A percentile compares a stretch with the other conserved stretches of the same genome.
Evolutionary conservation across 2,113 vertebrate genomes (phyloP).

Genomic region (Oplegnathus fasciatus): DNA sequence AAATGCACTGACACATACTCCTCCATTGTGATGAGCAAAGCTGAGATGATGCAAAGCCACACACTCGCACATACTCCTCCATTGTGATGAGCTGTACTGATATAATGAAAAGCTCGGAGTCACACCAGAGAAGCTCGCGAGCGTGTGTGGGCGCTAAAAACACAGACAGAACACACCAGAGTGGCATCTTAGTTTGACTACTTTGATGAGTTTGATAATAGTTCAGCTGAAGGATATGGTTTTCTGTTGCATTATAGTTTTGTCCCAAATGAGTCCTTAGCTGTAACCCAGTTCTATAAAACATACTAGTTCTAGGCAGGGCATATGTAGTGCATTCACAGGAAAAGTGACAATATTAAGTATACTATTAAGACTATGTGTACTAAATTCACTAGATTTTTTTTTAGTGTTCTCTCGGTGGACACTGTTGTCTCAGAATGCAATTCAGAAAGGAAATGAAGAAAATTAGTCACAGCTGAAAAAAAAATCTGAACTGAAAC

Average conservation of each 20-base stretch:
- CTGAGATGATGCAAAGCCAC: slow-evolving; percentile 42
- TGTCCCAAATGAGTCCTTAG: background rate
- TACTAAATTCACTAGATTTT: background rate
- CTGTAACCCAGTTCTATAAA: background rate
- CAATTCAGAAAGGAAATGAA: background rate
- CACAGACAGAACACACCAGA: background rate
- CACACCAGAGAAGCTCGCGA: background rate
- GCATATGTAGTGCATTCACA: background rate
- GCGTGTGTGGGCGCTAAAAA: slow-evolving; percentile 1
- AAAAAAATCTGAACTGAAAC: background rate
- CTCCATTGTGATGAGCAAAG: slow-evolving; percentile 51
- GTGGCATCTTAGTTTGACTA: background rate
- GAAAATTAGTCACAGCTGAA: background rate
- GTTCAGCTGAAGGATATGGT: slow-evolving; percentile 6
- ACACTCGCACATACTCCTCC: slow-evolving; percentile 52
- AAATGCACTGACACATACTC: slow-evolving; percentile 44
- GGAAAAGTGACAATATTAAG: background rate
- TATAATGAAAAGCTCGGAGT: slow-evolving; percentile 33
- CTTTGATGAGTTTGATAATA: background rate
- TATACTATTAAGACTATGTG: background rate
- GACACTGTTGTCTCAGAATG: background rate
- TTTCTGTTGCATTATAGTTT: background rate
- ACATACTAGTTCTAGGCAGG: background rate
- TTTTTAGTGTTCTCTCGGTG: background rate
- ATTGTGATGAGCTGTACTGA: slow-evolving; percentile 50